Evolutionary conservation across 2,888 invertebrate genomes (phyloP), one percentile per base, ranked within the genome.

Genomic region (Gandaritis pyraliata): DNA sequence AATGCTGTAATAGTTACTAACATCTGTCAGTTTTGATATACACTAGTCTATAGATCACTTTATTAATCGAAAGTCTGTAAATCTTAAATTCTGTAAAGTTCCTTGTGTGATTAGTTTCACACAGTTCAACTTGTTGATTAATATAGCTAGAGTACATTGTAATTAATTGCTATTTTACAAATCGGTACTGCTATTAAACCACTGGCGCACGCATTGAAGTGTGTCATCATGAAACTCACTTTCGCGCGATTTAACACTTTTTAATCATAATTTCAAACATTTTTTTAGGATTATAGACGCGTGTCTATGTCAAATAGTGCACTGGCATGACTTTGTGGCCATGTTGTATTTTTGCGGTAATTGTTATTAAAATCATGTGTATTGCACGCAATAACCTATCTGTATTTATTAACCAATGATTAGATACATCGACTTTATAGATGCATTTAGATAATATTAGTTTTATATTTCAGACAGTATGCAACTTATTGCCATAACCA

Each of bases 181-280:
- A 43, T 43, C 43, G 16, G 16, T 13, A 16, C 8, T 16, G 16
- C 16, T 43, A 10, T 15, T 41, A 43, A 12, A 41, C n/a, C 29
- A 33, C 36, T 38, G 18, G 41, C 46, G 53, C 43, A 55, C 61
- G 63, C 72, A 75, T 67, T 72, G 49, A 71, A 38, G 64, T 72
- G 72, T 70, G 67, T 69, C 54, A 68, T 69, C 54, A 68, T 68
- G 54, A 70, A 68, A 71, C 68, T 71, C 69, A 64, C 72, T 72
- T 72, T 72, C 73, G 60, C 69, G 36, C 38, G 38, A 54, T 33
- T 16, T 46, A 48, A 29, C 46, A 8, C 11, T 58, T 47, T 64
- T 64, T 74, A 70, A 70, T 72, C 75, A 18, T 53, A 58, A 38
- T 38, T 68, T 75, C 29, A 52, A 56, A 23, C 38, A 66, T 74